Base-by-base conservation (phyloP, 2,888 invertebrate species). In the Myathropa florea region DNA sequence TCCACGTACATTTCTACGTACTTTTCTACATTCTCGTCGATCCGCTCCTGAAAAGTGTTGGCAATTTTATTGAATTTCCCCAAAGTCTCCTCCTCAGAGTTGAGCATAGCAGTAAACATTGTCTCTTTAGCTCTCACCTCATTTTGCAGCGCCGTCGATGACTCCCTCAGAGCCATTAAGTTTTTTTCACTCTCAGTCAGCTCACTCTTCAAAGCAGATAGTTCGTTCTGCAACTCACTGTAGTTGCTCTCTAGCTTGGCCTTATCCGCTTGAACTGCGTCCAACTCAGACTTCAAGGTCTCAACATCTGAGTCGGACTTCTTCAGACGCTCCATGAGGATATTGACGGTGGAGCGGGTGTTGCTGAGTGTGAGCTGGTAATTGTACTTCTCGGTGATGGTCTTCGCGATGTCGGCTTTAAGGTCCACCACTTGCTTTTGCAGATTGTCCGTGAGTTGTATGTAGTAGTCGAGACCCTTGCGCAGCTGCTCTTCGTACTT, bases 251-350 rank as follows among this genome's bases (percentile, higher is more conserved):
- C 92, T 64, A 92, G 76, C 0, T 92, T 90, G 0, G 89, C 89
- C 89, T 92, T 93, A 4, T 90, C 90, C 73, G 91, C 88, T 79
- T 91, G 91, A 12, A 91, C 83, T 0, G 91, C 90, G 72, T 92
- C 92, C 63, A 92, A 88, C 77, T 93, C 93, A n/a, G 90, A 90
- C 83, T 92, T 92, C 39, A 92, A 89, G 6, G 90, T 90, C 89
- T 93, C 93, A n/a, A 93, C 93, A 87, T 93, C 93, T 18, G 91
- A 91, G 83, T 93, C 93, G 46, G 93, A 93, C 78, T 93, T 93
- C 89, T 92, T 93, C 0, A 93, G 89, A 1, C 93, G 91, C 61
- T 93, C 93, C 92, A 93, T 93, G 3, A 93, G 89, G 30, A 93
- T 93, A 79, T 92, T 92, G 1, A 93, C 92, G 1, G 93, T 93